Percentiles rank a stretch among this genome's conserved stretches.
phyloP scores from a whole-genome alignment of 37 sponge, comb jelly and placozoan species.

The Tethya wilhelma region DNA sequence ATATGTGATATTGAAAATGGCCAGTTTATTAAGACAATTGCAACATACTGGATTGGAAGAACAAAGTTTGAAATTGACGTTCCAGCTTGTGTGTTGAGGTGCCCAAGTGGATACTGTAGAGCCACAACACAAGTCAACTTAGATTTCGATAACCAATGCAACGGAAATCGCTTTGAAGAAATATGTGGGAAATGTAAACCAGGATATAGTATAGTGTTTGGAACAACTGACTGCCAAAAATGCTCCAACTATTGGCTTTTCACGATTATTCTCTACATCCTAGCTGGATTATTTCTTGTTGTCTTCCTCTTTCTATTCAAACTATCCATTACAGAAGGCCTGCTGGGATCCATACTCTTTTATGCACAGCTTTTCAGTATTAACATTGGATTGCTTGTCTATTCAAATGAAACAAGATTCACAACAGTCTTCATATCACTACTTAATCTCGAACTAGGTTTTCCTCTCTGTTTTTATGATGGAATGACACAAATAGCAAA shows the following conservation, averaged over 20 bases:
- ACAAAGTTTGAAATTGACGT: neutral
- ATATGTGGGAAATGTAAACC: slow-evolving; percentile 1
- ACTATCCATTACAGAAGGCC: neutral
- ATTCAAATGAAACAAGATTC: neutral
- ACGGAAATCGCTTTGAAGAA: neutral
- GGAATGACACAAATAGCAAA: slow-evolving; percentile 1
- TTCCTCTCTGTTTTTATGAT: no score
- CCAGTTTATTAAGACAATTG: neutral
- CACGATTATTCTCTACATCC: neutral
- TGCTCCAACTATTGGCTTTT: slow-evolving; percentile 25
- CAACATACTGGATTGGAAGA: neutral
- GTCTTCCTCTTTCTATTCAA: neutral
- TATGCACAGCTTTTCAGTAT: neutral
- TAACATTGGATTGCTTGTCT: neutral
- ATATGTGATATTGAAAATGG: neutral
- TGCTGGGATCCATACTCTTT: neutral
- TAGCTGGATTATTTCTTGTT: neutral
- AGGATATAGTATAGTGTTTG: neutral
- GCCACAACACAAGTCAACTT: neutral
- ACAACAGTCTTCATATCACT: neutral
- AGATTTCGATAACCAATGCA: neutral
- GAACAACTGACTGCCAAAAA: neutral
- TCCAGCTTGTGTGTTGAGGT: neutral
- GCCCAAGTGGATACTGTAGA: neutral
- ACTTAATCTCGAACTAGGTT: neutral